Evolutionary conservation across 2,797 vertebrate genomes (phyloP).

Genomic region (Nyctalus aviator): DNA sequence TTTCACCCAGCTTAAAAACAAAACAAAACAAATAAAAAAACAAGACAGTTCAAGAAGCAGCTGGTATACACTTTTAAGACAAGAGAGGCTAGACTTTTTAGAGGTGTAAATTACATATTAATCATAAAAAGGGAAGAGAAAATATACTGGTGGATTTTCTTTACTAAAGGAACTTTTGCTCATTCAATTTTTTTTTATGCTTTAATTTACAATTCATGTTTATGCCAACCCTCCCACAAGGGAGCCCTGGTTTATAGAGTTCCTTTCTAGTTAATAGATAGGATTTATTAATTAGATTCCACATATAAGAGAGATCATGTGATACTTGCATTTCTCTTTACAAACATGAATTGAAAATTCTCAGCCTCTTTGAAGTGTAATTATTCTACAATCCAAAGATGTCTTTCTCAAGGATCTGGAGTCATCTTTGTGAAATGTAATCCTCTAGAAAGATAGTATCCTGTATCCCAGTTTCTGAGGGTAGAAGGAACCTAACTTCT

Average conservation of each 20-base stretch:
- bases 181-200: background rate
- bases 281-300: background rate
- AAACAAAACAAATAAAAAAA: background rate
- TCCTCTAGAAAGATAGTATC: background rate
- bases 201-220: constrained; percentile 36
- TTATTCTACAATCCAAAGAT: background rate
- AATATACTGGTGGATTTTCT: background rate
- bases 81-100: background rate
- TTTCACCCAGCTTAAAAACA: background rate
- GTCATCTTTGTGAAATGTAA: background rate
- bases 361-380: background rate
- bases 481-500: background rate
- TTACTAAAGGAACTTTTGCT: background rate
- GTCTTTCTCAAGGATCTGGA: background rate
- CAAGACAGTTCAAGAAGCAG: background rate
- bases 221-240: background rate
- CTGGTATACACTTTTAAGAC: constrained; percentile 26
- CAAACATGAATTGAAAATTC: background rate
- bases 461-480: background rate
- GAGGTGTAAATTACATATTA: background rate
- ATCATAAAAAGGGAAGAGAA: background rate
- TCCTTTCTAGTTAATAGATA: background rate
- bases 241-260: background rate
- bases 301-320: no score
- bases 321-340: background rate